These are phyloP conservation scores for Coendou prehensilis DNA, from an alignment of 2,797 vertebrate genomes.

Conservation along the genomic window DNA sequence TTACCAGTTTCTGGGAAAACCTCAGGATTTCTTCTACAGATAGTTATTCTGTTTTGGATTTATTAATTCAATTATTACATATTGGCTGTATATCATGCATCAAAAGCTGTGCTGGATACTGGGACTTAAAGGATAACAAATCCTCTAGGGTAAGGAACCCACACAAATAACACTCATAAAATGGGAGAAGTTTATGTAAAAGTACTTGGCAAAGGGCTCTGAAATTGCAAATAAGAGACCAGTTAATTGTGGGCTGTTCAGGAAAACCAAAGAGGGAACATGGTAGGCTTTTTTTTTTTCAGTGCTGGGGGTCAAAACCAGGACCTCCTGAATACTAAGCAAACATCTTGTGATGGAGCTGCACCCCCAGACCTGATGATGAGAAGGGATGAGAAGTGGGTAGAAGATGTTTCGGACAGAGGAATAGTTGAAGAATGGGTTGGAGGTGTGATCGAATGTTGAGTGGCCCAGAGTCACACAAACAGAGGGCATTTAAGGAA, in stretches of 20 bases:
- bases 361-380: neutral
- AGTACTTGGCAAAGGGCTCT: neutral
- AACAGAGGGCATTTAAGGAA: slow-evolving; percentile 19
- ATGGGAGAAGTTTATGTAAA: slow-evolving; percentile 12
- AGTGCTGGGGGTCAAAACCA: neutral
- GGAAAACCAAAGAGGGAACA: neutral
- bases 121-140: slow-evolving; percentile 42
- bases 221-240: neutral
- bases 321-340: neutral
- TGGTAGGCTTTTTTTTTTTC: neutral
- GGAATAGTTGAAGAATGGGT: neutral
- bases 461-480: neutral
- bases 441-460: neutral
- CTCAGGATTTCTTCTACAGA: slow-evolving; percentile 12
- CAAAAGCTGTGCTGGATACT: neutral
- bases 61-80: neutral
- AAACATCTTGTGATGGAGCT: neutral
- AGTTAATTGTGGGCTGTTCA: slow-evolving; percentile 15
- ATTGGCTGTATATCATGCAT: neutral
- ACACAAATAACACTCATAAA: slow-evolving; percentile 44
- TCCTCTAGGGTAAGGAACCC: neutral
- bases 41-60: neutral
- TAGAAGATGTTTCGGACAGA: neutral
- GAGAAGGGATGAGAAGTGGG: neutral
- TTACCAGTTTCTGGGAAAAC: neutral